Evolutionary conservation across 2,888 invertebrate genomes (phyloP), one percentile per base, ranked within the genome.

Genomic region (Melolontha melolontha): DNA sequence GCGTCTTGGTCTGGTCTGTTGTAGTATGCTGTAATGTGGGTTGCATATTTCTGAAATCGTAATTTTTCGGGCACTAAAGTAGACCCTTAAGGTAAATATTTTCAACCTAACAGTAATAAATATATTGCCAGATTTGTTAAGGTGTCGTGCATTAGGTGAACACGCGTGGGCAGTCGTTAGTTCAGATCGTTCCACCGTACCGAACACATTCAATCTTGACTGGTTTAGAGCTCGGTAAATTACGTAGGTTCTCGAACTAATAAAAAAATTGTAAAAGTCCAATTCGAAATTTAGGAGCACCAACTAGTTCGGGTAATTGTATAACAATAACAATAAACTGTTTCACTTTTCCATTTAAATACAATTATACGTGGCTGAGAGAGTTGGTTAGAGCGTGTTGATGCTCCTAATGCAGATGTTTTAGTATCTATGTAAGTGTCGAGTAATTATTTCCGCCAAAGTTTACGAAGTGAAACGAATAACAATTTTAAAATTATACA

Each of bases 121-220:
- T 59, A 44, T 59, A 59, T 59, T 59, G 27, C 44, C 59, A 44
- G 59, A 59, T 59, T 59, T 59, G 59, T 59, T 57, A 59, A 59
- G 59, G 42, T 59, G 59, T 55, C 41, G 41, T 44, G 34, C 34
- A 34, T 34, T 34, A 34, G 34, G 2, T 34, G 34, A 1, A 6
- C 6, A 29, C 44, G 59, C 59, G 59, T 59, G 27, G 59, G 59
- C 27, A 44, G 59, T 12, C 29, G 44, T 22, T 39, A 17, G 27
- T 27, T 44, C 14, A 44, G 59, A 22, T 59, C 59, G 59, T 59
- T 59, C 10, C 34, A 34, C 6, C 6, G 34, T 6, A 34, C 34
- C 8, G 34, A 34, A 34, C 34, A 34, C 10, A 34, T 34, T 39
- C n/a, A n/a, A 10, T 34, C 39, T 52, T 22, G 51, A 52, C 34